phyloP scores from a whole-genome alignment of 2,113 vertebrate genomes.

The Tiliqua scincoides region DNA sequence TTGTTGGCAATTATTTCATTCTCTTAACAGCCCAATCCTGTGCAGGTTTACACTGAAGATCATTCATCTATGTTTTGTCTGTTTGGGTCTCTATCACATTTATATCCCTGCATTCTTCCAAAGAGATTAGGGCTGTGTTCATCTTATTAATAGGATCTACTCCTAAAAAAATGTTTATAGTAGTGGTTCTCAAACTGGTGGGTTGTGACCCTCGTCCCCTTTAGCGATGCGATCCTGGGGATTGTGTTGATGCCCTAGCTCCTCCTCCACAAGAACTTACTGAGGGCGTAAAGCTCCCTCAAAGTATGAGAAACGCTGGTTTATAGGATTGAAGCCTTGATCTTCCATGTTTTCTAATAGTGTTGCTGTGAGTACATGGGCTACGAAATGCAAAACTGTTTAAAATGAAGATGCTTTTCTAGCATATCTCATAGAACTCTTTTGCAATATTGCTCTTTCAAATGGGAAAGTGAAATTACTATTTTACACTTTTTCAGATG shows the following conservation, averaged over 20 bases:
- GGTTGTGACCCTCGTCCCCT: too few species aligned
- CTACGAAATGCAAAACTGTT: not conserved
- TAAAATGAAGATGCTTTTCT: not conserved
- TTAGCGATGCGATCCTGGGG: too few species aligned
- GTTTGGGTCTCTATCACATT: not conserved
- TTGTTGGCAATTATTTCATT: not conserved
- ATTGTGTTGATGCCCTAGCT: too few species aligned
- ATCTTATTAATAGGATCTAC: not conserved
- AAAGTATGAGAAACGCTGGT: too few species aligned
- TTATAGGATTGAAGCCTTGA: not conserved
- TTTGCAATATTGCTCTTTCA: not conserved
- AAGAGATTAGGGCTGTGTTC: not conserved
- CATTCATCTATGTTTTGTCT: not conserved
- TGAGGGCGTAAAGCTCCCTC: too few species aligned
- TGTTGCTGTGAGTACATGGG: not conserved
- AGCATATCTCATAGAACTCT: not conserved
- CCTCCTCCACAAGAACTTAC: too few species aligned
- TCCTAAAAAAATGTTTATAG: not conserved
- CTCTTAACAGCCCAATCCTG: not conserved
- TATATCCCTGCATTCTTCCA: not conserved
- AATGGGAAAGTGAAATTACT: conserved; percentile 29
- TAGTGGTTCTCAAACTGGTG: too few species aligned
- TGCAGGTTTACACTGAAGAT: not conserved
- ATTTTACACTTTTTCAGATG: conserved; percentile 81
- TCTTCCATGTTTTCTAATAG: not conserved